phyloP scores from a whole-genome alignment of 2,888 invertebrate species.

The Melinopterus prodromus region DNA sequence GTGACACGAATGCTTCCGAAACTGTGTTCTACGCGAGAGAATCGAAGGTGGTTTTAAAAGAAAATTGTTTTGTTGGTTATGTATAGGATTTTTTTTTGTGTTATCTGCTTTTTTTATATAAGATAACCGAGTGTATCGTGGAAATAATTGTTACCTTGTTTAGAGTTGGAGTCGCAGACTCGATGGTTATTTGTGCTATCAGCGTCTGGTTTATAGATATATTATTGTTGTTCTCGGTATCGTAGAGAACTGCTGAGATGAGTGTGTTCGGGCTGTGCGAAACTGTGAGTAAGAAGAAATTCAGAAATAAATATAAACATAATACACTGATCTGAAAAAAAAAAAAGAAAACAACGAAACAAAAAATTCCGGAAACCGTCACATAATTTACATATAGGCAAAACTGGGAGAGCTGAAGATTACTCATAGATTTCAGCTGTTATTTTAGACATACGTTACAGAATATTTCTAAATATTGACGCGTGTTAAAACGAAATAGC shows the following conservation, averaged over 20 bases:
- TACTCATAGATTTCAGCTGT: no score
- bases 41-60: background rate
- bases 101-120: background rate
- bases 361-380: no score
- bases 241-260: constrained; percentile 54
- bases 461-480: no score
- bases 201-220: constrained; percentile 52
- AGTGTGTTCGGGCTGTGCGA: constrained; percentile 40
- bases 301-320: no score
- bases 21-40: constrained; percentile 45
- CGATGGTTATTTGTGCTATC: constrained; percentile 50
- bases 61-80: background rate
- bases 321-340: no score
- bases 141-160: constrained; percentile 44
- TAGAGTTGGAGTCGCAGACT: constrained; percentile 52
- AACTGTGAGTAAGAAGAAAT: constrained; percentile 9
- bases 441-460: no score
- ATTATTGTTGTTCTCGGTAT: constrained; percentile 48
- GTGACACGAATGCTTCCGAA: constrained; percentile 57
- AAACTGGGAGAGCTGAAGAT: no score
- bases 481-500: no score
- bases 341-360: no score
- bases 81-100: background rate
- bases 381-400: no score
- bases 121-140: no score